Conservation (phyloP, 23 tunicate genomes). For the Clavelina lepadiformis region DNA sequence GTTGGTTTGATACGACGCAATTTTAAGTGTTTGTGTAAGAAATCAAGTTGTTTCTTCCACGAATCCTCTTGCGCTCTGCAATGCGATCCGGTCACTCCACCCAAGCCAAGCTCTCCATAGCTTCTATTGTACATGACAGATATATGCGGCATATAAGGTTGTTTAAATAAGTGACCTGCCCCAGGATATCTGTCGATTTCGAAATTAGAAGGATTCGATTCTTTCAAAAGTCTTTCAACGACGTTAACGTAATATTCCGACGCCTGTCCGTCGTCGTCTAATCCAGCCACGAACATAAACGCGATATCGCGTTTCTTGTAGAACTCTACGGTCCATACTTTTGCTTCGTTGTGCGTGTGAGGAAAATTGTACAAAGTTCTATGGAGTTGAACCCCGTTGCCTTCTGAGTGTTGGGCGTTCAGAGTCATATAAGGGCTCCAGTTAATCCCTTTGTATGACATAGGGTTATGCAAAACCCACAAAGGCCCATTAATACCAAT, state of each 20-base stretch:
- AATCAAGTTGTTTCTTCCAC: slow-evolving; percentile 51
- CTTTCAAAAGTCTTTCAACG: slow-evolving; percentile 20
- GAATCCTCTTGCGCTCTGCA: slow-evolving; percentile 61
- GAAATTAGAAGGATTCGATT: slow-evolving; percentile 35
- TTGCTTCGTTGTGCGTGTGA: too few species aligned
- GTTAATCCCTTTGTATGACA: too few species aligned
- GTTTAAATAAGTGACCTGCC: slow-evolving; percentile 60
- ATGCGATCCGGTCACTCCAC: slow-evolving; percentile 58
- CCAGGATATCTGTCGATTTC: slow-evolving; percentile 36
- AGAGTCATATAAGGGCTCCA: too few species aligned
- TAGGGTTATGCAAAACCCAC: too few species aligned
- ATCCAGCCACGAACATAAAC: slow-evolving; percentile 31
- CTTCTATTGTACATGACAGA: neutral
- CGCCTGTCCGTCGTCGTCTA: slow-evolving; percentile 10
- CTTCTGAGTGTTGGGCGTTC: too few species aligned
- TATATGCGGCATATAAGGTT: slow-evolving; percentile 15
- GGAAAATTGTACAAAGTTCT: too few species aligned
- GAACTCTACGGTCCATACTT: too few species aligned
- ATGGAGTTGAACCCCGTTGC: too few species aligned
- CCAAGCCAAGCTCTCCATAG: slow-evolving; percentile 20
- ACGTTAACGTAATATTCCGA: slow-evolving; percentile 16
- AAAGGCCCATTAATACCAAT: slow-evolving; percentile 50
- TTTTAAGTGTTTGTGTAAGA: too few species aligned
- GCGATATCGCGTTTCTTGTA: slow-evolving; percentile 20
- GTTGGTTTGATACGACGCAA: too few species aligned